Evolutionary conservation across 2,797 vertebrate species (phyloP), one percentile per base, ranked within the genome.

Genomic region (Otolemur crassicaudatus): DNA sequence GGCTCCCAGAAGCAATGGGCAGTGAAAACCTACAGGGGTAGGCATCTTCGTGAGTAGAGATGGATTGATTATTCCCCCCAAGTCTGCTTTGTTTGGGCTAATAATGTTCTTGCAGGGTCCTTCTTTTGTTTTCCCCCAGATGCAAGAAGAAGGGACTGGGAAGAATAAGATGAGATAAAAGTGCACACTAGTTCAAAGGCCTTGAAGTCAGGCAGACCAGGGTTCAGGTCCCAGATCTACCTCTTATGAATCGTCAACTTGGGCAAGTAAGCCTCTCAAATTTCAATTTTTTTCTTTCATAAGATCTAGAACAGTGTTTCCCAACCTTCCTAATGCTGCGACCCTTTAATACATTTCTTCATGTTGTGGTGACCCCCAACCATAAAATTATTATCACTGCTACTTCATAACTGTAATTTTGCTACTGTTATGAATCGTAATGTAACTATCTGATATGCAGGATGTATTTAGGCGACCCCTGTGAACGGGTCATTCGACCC

Each of bases 11-110:
- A 34, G 43, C 49, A 53, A 23, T 2, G 1, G n/a, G 13, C 12
- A 49, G 20, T 11, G 20, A 8, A 43, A 43, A 67, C 6, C 46
- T 16, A 49, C 1, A 23, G 56, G n/a, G 25, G 22, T 11, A 13
- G 58, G 9, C 5, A 40, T 23, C 58, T 63, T 56, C 1, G 0
- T 5, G 9, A 56, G 22, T 3, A n/a, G 12, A n/a, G 5, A 1
- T 61, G 27, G 31, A 13, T 0, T 3, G 11, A 1, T n/a, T 60
- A 76, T 63, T 76, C 69, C 87, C 14, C 56, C 29, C 7, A 86
- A 56, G 22, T 61, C 40, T 3, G 31, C 37, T 88, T 86, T 5
- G 8, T 58, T 7, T 76, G 58, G 12, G 34, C 58, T 63, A 23
- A 25, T 53, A 53, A 43, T 8, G 29, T 81, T 91, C 58, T 77